Evolutionary conservation across 1,140 invertebrate species (phyloP), one percentile per base, ranked within the genome.

Genomic region (Orchesella cincta): DNA sequence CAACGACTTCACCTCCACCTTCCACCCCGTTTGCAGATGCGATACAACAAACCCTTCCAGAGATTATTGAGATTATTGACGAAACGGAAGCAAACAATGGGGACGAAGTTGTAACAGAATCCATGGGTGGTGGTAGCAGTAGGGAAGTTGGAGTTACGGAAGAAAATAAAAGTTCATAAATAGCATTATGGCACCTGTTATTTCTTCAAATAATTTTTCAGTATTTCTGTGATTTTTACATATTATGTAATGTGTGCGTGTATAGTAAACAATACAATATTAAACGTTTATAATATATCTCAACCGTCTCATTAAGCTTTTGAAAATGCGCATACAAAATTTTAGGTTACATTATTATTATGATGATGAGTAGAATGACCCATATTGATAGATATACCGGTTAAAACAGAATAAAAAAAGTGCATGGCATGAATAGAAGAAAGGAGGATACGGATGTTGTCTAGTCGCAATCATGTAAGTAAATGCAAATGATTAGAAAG

Each of bases 401-500:
- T n/a, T n/a, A n/a, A n/a, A n/a, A n/a, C n/a, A n/a, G n/a, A n/a
- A n/a, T n/a, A n/a, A n/a, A n/a, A n/a, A n/a, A n/a, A n/a, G n/a
- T n/a, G n/a, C n/a, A n/a, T n/a, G n/a, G n/a, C n/a, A n/a, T n/a
- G n/a, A n/a, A n/a, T n/a, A n/a, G n/a, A 57, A 23, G 54, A 57
- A 57, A 16, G 14, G 20, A 26, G 26, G 12, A 57, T 57, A 23
- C 54, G 54, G 54, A 57, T 57, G 26, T 57, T 57, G 26, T 57
- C 8, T 57, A 3, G 12, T 5, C 5, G 54, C 33, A 67, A 67
- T 67, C 28, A 23, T 67, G 23, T 67, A 67, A 67, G n/a, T n/a
- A 67, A 67, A 67, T 67, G 62, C 62, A 67, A 67, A 67, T 67
- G 62, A 67, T 29, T 67, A 67, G 62, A 67, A 67, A 67, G 62